Conservation (phyloP, 2,113 vertebrate genomes). For the Sylvietta virens region DNA sequence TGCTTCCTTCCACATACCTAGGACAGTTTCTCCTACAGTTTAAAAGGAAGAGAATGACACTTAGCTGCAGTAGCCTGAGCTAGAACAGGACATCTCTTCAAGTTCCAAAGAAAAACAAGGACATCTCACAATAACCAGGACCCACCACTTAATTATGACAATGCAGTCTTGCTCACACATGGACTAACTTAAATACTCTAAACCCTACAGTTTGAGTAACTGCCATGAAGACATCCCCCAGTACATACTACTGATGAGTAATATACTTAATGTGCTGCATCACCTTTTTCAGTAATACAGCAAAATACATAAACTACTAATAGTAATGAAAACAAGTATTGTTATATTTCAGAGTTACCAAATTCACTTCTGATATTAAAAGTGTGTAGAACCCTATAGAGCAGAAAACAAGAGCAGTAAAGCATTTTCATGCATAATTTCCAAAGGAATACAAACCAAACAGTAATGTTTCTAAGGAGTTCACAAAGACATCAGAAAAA, state of each 20-base stretch:
- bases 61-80: background rate
- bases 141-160: background rate
- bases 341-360: background rate
- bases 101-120: background rate
- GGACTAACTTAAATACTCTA: background rate
- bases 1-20: background rate
- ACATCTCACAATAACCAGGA: background rate
- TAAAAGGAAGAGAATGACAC: background rate
- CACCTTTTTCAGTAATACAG: background rate
- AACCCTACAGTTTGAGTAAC: background rate
- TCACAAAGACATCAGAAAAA: background rate
- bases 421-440: background rate
- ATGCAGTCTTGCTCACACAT: background rate
- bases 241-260: background rate
- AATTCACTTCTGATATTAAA: background rate
- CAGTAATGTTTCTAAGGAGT: background rate
- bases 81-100: rapidly evolving
- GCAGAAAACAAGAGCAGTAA: background rate
- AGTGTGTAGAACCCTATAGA: background rate
- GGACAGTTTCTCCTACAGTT: background rate
- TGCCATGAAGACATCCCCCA: background rate
- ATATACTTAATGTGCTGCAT: background rate
- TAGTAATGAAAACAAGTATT: background rate
- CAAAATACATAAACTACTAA: background rate
- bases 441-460: background rate